Evolutionary conservation across 2,888 invertebrate genomes (phyloP), one percentile per base, ranked within the genome.

Genomic region (Loripinus fragilis): DNA sequence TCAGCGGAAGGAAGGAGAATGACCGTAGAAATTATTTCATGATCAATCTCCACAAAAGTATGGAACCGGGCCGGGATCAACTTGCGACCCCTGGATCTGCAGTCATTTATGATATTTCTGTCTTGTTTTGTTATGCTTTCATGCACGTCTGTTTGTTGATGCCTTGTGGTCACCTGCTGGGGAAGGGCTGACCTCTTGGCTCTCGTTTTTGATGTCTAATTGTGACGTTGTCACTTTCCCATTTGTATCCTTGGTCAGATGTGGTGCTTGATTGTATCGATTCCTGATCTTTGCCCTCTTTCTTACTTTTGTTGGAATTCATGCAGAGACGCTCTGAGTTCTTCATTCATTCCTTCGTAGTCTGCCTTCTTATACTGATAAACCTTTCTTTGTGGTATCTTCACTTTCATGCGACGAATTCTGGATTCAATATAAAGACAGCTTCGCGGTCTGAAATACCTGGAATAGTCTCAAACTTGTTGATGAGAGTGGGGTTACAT

Each of bases 371-470:
- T 55, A 28, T 55, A 55, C 25, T 28, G 30, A 17, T 12, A 28
- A 7, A 55, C 55, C 17, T 55, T 28, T 28, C 55, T 55, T 55
- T 25, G 55, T 55, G 55, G 55, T 25, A 20, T 25, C 8, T 7
- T 55, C 7, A 28, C 55, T 55, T 55, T 55, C 28, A 28, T 17
- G 17, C 28, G 55, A 20, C 55, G 55, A 25, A 55, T 25, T 8
- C 55, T 55, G 17, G 55, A 55, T 17, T 55, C 55, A 17, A 28
- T n/a, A n/a, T 28, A 28, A 28, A 55, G 55, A 55, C 30, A 25
- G 55, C 55, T 28, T 55, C 55, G 20, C 28, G 55, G 20, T 55
- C 55, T 55, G 55, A 55, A 5, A 55, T 55, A 7, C 55, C 55
- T 28, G 55, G 55, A 25, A 55, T 55, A 28, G 20, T 20, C 20